Percentiles rank a stretch among this genome's conserved stretches.
These are phyloP conservation scores for Forbesichthys papilliferus DNA, from an alignment of 2,113 vertebrate genomes.

Conservation along the genomic window DNA sequence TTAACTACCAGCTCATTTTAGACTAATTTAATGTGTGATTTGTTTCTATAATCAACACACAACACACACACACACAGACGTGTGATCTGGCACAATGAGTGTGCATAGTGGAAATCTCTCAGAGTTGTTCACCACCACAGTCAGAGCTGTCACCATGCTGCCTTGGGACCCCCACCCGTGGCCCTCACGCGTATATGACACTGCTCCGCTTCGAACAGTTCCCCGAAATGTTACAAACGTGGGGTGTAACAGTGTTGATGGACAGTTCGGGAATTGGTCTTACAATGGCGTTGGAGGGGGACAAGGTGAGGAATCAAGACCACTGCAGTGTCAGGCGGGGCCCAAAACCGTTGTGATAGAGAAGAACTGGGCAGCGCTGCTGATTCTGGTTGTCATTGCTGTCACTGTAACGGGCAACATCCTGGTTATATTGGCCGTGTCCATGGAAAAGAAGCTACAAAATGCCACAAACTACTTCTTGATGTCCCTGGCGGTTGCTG, in stretches of 20 bases:
- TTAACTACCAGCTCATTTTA: no score
- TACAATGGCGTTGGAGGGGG: constrained; percentile 1
- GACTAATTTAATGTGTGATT: no score
- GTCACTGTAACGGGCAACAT: constrained; percentile 94
- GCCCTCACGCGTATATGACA: constrained; percentile 22
- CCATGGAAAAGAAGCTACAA: constrained; percentile 95
- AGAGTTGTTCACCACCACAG: constrained; percentile 34
- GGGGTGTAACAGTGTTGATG: constrained; percentile 29
- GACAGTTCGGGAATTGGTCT: constrained; percentile 48
- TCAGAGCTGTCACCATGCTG: constrained; percentile 13
- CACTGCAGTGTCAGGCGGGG: constrained; percentile 53
- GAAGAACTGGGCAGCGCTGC: constrained; percentile 91
- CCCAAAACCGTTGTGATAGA: constrained; percentile 60
- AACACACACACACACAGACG: no score
- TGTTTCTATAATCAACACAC: no score
- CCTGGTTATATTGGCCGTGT: constrained; percentile 95
- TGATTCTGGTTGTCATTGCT: constrained; percentile 84
- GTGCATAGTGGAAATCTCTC: constrained; percentile 55
- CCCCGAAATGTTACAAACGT: constrained; percentile 20
- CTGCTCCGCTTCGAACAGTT: constrained; percentile 2
- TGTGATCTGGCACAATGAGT: constrained; percentile 48
- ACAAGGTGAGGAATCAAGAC: not conserved
- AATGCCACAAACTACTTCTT: constrained; percentile 97
- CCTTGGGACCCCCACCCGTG: constrained; percentile 39
- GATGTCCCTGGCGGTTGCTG: constrained; percentile 96